Conservation (phyloP, 2,113 vertebrate genomes). For the Narcine bancroftii region DNA sequence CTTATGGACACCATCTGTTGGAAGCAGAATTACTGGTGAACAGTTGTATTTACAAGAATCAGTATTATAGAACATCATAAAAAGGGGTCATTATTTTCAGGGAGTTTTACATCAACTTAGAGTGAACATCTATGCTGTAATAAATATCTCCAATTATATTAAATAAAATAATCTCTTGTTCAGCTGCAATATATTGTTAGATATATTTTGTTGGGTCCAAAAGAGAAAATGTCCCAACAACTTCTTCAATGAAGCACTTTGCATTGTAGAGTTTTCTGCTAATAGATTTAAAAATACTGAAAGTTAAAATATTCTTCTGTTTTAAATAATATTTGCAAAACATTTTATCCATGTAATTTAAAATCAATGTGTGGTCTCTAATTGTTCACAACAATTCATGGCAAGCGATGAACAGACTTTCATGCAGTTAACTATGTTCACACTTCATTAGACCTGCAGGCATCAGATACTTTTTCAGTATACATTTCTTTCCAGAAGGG, state of each 20-base stretch:
- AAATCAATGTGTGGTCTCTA: not conserved
- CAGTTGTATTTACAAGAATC: not conserved
- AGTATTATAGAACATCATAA: not conserved
- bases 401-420: not conserved
- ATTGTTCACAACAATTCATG: not conserved
- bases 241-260: not conserved
- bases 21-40: not conserved
- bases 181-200: not conserved
- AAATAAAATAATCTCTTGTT: not conserved
- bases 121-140: not conserved
- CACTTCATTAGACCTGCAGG: not conserved
- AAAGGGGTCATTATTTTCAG: not conserved
- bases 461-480: not conserved
- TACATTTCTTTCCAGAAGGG: not conserved
- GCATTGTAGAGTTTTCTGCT: not conserved
- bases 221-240: not conserved
- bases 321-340: not conserved
- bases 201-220: too few species aligned
- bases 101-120: not conserved
- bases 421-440: not conserved
- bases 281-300: not conserved
- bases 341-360: not conserved
- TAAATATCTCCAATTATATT: not conserved
- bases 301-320: not conserved
- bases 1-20: not conserved